Percentiles rank a stretch among this genome's conserved stretches.
These are phyloP conservation scores for Smutsia temminckii DNA, from an alignment of 2,797 vertebrate genomes.

Conservation along the genomic window DNA sequence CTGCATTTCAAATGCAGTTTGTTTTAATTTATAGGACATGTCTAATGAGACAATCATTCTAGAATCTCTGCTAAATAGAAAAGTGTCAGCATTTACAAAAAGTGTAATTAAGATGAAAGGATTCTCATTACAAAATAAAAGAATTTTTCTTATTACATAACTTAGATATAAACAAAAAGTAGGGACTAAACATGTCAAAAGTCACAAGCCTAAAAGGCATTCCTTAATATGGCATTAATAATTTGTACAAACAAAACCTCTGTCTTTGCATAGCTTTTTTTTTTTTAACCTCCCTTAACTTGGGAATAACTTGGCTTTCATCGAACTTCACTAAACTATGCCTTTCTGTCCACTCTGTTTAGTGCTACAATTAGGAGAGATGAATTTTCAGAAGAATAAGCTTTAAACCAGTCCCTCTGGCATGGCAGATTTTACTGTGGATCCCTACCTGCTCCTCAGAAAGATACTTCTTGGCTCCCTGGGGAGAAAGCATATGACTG, in stretches of 20 bases:
- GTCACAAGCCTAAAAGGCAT: background rate
- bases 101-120: background rate
- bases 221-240: background rate
- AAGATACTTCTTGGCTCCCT: slow-evolving; percentile 69
- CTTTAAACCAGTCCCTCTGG: slow-evolving; percentile 61
- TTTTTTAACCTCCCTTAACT: background rate
- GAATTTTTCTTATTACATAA: background rate
- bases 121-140: slow-evolving; percentile 8
- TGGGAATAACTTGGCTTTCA: slow-evolving; percentile 33
- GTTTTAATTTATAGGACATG: slow-evolving; percentile 5
- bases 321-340: slow-evolving; percentile 39
- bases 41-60: slow-evolving; percentile 49
- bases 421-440: slow-evolving; percentile 65
- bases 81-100: background rate
- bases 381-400: slow-evolving; percentile 52
- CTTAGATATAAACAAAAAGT: background rate
- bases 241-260: background rate
- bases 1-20: background rate
- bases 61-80: background rate
- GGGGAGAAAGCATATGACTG: slow-evolving; percentile 77
- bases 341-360: slow-evolving; percentile 27
- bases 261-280: background rate
- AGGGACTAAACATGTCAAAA: background rate
- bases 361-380: slow-evolving; percentile 19
- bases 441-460: slow-evolving; percentile 61